A percentile compares a stretch with the other conserved stretches of the same genome.
Conservation (phyloP, 2,113 vertebrate genomes). For the Podocnemis expansa region DNA sequence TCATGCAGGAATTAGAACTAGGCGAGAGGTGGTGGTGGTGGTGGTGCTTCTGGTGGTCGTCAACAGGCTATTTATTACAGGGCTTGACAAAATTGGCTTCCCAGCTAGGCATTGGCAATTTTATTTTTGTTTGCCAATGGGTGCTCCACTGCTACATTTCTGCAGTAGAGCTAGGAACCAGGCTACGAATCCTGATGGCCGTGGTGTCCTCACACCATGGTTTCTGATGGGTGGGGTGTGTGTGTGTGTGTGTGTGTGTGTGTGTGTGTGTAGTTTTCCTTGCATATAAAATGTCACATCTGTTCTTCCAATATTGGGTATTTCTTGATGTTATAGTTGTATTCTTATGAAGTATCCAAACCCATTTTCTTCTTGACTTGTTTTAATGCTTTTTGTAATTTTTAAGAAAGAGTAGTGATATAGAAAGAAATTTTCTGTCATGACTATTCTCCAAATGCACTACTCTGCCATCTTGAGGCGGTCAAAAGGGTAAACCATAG, state of each 20-base stretch:
- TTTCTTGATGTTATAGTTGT: background rate
- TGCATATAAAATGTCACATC: background rate
- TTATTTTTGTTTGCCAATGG: too few species aligned
- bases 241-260: too few species aligned
- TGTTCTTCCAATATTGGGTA: background rate
- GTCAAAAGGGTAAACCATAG: background rate
- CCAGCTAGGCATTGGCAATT: too few species aligned
- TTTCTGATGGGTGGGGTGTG: too few species aligned
- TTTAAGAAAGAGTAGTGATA: background rate
- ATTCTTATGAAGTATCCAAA: background rate
- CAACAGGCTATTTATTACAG: background rate
- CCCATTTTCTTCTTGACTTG: background rate
- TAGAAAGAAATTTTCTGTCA: background rate
- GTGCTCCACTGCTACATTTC: too few species aligned
- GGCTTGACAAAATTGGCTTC: too few species aligned
- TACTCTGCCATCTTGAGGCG: background rate
- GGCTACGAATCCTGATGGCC: too few species aligned
- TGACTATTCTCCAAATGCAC: background rate
- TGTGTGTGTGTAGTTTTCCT: background rate
- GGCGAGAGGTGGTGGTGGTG: background rate
- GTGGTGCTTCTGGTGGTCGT: background rate
- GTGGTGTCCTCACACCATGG: too few species aligned
- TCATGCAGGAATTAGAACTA: background rate
- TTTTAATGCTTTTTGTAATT: background rate
- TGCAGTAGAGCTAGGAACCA: too few species aligned